Conservation (phyloP, 2,113 vertebrate species). For the Sciurus niger region DNA sequence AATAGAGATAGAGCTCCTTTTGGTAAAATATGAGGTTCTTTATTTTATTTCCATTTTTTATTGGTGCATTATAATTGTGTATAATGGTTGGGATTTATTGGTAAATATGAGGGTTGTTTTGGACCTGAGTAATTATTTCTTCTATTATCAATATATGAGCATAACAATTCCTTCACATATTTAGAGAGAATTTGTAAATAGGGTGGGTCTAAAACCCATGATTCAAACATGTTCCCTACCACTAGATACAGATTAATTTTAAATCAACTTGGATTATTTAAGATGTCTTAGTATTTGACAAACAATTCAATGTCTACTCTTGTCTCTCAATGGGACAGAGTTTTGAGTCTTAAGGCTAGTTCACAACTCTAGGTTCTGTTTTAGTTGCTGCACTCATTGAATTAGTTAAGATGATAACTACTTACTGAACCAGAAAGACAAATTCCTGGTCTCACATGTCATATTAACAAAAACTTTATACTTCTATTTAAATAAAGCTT, state of each 20-base stretch:
- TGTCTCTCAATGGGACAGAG: slow-evolving; percentile 25
- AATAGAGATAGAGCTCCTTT: background rate
- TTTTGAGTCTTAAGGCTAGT: slow-evolving; percentile 17
- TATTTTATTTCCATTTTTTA: too few species aligned
- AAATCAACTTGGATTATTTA: background rate
- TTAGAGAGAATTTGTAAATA: slow-evolving; percentile 16
- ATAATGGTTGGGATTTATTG: too few species aligned
- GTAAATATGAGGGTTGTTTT: background rate
- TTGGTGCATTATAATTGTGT: too few species aligned
- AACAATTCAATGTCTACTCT: background rate
- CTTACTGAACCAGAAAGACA: slow-evolving; percentile 52
- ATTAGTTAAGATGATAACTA: slow-evolving; percentile 53
- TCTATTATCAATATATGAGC: background rate
- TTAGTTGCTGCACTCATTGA: slow-evolving; percentile 6
- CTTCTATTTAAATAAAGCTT: slow-evolving; percentile 45
- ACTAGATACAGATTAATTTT: background rate
- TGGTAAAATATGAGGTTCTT: background rate
- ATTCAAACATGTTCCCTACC: background rate
- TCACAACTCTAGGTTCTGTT: background rate
- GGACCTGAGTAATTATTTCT: background rate
- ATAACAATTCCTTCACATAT: background rate
- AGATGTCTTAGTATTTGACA: background rate
- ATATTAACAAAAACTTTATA: slow-evolving; percentile 41
- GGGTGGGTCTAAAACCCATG: background rate
- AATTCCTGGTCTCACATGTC: background rate